Evolutionary conservation across 2,888 invertebrate species (phyloP).

Genomic region (Dryadula phaetusa): DNA sequence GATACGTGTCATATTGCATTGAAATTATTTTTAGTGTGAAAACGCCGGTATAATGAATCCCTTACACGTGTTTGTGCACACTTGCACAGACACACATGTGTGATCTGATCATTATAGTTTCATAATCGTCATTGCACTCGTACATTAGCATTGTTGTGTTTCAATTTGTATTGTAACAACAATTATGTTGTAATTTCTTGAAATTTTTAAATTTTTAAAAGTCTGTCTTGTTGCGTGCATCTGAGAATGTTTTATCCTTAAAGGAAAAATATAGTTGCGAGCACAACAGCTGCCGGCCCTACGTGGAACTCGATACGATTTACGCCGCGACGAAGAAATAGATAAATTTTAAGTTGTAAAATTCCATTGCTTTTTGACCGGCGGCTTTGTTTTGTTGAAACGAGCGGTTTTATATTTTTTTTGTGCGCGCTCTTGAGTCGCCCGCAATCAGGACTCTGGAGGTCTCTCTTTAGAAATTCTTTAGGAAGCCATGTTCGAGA

Average conservation of each 20-base stretch:
- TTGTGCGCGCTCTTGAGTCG: constrained; percentile 7
- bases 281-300: background rate
- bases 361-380: constrained; percentile 12
- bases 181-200: no score
- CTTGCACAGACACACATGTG: no score
- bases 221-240: background rate
- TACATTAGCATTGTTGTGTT: background rate
- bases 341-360: constrained; percentile 16
- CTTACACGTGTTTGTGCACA: background rate
- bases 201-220: no score
- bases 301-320: constrained; percentile 11
- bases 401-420: constrained; percentile 2
- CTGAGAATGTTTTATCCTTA: background rate
- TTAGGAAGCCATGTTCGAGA: no score
- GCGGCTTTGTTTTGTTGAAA: constrained; percentile 16
- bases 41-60: constrained; percentile 22
- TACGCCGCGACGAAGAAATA: constrained; percentile 6
- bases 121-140: background rate
- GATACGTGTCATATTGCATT: constrained; percentile 3
- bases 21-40: background rate
- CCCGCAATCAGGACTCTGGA: background rate
- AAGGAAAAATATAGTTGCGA: background rate
- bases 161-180: no score
- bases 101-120: background rate
- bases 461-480: background rate